phyloP scores from a whole-genome alignment of 2,797 vertebrate genomes.

The Ptychadena robeensis region DNA sequence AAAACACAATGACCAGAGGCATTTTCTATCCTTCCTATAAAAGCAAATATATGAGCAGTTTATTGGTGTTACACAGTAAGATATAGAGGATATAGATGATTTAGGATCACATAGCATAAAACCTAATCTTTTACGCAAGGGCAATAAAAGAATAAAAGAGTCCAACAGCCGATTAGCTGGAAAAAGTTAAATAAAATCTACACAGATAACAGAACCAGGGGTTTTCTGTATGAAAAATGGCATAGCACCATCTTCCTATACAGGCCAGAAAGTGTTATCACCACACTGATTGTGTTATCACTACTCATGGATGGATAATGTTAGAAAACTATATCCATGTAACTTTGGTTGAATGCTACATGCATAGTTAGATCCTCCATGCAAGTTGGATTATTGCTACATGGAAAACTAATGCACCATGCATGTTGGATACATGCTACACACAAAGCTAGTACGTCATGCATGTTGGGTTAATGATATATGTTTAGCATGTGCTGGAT shows the following conservation, averaged over 20 bases:
- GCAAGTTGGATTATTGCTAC: no score
- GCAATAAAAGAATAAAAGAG: background rate
- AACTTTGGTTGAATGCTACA: no score
- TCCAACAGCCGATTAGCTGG: background rate
- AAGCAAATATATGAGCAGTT: slow-evolving; percentile 22
- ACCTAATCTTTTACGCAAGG: background rate
- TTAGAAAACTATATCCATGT: no score
- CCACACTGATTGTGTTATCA: no score
- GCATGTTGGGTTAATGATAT: no score
- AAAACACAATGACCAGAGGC: slow-evolving; percentile 42
- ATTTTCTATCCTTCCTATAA: slow-evolving; percentile 20
- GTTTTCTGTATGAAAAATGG: background rate
- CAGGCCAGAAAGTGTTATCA: no score
- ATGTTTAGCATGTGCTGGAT: no score
- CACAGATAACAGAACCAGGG: background rate
- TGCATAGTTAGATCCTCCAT: no score
- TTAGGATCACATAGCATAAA: slow-evolving; percentile 7
- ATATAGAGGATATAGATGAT: slow-evolving; percentile 13
- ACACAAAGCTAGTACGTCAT: no score
- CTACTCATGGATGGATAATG: no score
- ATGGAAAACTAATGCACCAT: no score
- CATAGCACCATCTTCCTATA: background rate
- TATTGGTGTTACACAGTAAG: slow-evolving; percentile 27
- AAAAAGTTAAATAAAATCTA: background rate
- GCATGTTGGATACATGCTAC: no score